Evolutionary conservation across 1,140 invertebrate genomes (phyloP).

Genomic region (Oppia nitens): DNA sequence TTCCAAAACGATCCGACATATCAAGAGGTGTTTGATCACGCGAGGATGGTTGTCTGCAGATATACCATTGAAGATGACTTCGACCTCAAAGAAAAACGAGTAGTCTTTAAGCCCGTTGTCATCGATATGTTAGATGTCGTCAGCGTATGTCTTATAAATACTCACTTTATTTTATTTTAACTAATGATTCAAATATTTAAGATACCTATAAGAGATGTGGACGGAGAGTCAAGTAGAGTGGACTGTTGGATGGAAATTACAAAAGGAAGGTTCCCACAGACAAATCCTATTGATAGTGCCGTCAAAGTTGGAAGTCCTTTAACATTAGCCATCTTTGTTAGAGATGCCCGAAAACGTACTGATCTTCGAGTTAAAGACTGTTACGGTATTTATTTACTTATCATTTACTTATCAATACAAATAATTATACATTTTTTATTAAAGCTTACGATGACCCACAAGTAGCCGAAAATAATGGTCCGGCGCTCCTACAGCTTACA

Average conservation of each 20-base stretch:
- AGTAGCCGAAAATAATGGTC: constrained; percentile 41
- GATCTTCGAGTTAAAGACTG: constrained; percentile 51
- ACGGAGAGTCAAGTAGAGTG: constrained; percentile 32
- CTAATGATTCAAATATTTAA: neutral
- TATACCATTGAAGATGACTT: constrained; percentile 32
- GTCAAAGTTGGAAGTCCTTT: constrained; percentile 51
- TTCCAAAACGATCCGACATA: constrained; percentile 85
- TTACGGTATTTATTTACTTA: constrained; percentile 27
- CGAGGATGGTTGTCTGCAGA: constrained; percentile 65
- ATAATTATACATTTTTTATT: neutral
- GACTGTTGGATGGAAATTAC: constrained; percentile 62
- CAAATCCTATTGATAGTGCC: constrained; percentile 37
- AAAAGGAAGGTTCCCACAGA: constrained; percentile 44
- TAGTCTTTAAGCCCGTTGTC: constrained; percentile 70
- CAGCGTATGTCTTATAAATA: constrained; percentile 33
- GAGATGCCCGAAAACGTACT: constrained; percentile 42
- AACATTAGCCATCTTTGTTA: constrained; percentile 47
- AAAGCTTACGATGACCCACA: constrained; percentile 39
- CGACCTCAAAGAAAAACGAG: constrained; percentile 78
- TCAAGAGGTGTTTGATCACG: constrained; percentile 56
- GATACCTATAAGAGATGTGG: constrained; percentile 36
- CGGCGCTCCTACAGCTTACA: constrained; percentile 43
- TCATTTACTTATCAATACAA: neutral
- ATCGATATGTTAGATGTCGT: constrained; percentile 83
- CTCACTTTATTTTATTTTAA: neutral